Base-by-base conservation (phyloP, 2,113 vertebrate species). In the Scophthalmus maximus region DNA sequence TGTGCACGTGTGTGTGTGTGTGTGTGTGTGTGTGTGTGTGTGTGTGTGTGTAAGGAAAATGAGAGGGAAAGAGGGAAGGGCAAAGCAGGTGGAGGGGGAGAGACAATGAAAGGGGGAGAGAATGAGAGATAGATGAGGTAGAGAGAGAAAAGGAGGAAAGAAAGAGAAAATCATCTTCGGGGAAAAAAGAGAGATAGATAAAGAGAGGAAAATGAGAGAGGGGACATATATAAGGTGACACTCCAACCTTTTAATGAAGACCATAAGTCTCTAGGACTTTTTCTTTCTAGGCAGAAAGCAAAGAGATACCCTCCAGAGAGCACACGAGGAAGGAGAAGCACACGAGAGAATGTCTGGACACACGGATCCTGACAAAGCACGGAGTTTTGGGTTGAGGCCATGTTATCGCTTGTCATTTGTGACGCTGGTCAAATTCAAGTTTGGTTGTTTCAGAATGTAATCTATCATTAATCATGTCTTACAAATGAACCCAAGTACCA, bases 241-340 rank as follows among this genome's bases (percentile, higher is more conserved):
- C 95, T 95, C 94, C 95, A 96, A 92, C 87, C 93, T 93, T 95
- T 95, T 97, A 97, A 96, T 96, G 97, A 96, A 96, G 95, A 95
- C 93, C 94, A 98, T 97, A 97, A 96, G 95, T 97, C 96, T 96
- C 90, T 73, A 65, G 83, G 84, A 93, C 91, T 84, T 95, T 83
- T 94, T 94, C 60, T 78, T 36, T 95, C 94, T n/a, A 94, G 81
- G 94, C 93, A 95, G 92, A 93, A 95, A 95, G 94, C 93, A 94
- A 94, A 95, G 92, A 20, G 36, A 47, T 23, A 51, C 49, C 11
- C 44, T 29, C 17, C 64, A 5, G 44, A 56, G 5, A 64, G 20
- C 17, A 36, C 34, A 30, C 1, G 29, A 23, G 32, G 36, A 61
- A 50, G 34, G 38, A 50, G 32, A 10, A 63, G 9, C 52, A 72